Conservation (phyloP, 1,140 invertebrate genomes). For the Adelges cooleyi region DNA sequence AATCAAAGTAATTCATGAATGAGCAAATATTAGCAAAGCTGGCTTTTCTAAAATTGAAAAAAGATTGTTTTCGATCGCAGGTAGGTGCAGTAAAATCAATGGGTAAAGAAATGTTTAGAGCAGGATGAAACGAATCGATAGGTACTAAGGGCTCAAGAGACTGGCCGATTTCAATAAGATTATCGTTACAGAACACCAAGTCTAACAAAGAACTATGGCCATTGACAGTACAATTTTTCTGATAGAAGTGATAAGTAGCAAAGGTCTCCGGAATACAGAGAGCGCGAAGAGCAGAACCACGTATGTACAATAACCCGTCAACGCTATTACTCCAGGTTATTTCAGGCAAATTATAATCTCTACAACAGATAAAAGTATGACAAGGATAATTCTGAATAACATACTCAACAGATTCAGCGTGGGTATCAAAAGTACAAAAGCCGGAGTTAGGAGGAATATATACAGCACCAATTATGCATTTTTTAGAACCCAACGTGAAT, state of each 20-base stretch:
- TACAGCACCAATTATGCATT: neutral
- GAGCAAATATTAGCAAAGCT: too few species aligned
- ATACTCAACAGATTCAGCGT: neutral
- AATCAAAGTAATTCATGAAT: too few species aligned
- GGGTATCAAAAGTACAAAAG: neutral
- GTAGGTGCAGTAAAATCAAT: neutral
- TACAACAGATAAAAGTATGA: neutral
- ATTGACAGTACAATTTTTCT: neutral
- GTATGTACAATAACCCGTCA: neutral
- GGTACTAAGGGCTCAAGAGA: neutral
- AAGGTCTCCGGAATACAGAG: neutral
- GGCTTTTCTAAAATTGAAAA: neutral
- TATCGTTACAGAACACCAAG: neutral
- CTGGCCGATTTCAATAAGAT: neutral
- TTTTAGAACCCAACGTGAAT: neutral
- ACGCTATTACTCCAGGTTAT: neutral
- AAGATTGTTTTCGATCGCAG: neutral
- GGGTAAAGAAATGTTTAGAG: too few species aligned
- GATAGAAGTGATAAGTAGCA: neutral
- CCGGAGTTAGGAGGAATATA: neutral
- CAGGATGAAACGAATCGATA: too few species aligned
- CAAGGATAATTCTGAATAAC: neutral
- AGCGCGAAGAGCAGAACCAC: neutral
- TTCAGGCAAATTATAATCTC: neutral
- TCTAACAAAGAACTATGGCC: neutral